Conservation (phyloP, 2,797 vertebrate genomes). For the Eupleurogrammus muticus region DNA sequence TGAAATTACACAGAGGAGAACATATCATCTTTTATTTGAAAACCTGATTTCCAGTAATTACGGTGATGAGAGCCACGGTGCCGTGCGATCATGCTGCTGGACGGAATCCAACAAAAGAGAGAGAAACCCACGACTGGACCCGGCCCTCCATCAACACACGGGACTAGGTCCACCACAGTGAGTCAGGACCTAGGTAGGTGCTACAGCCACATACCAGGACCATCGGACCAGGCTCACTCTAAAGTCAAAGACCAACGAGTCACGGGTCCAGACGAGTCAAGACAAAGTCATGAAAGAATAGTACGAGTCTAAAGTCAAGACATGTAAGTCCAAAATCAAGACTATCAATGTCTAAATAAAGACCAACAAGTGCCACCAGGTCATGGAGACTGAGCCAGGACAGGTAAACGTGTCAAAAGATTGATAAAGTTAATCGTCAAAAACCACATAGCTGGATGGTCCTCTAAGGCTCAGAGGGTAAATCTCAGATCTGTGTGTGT, state of each 20-base stretch:
- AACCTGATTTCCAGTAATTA: constrained; percentile 45
- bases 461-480: background rate
- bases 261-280: background rate
- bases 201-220: no score
- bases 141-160: constrained; percentile 61
- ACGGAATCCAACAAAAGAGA: constrained; percentile 4
- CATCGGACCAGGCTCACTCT: no score
- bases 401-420: background rate
- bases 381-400: background rate
- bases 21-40: constrained; percentile 41
- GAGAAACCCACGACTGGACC: constrained; percentile 36
- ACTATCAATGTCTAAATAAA: no score
- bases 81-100: constrained; percentile 21
- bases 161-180: no score
- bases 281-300: background rate
- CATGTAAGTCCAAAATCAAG: background rate
- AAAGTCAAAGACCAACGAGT: background rate
- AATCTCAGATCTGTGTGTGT: background rate
- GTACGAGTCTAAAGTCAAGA: background rate
- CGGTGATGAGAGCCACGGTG: constrained; percentile 22
- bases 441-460: background rate
- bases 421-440: no score
- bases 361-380: background rate
- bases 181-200: no score
- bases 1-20: constrained; percentile 40